Evolutionary conservation across 2,797 vertebrate species (phyloP).

Genomic region (Eleutherodactylus coqui): DNA sequence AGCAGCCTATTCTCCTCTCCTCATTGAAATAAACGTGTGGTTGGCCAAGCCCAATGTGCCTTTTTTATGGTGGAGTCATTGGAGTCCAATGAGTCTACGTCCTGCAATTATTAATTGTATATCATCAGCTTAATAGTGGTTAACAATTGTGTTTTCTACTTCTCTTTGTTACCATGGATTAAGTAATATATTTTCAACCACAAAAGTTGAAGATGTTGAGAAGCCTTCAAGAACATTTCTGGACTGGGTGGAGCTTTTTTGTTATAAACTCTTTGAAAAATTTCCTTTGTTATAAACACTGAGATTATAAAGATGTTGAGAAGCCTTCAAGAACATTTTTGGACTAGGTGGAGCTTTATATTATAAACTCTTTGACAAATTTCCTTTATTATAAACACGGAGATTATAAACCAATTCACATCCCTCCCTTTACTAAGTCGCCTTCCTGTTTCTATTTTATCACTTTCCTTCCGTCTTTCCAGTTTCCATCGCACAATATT

Average conservation of each 20-base stretch:
- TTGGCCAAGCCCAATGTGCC: neutral
- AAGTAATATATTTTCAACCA: neutral
- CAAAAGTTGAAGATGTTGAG: neutral
- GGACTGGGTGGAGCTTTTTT: neutral
- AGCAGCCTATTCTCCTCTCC: too few species aligned
- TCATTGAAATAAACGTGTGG: neutral
- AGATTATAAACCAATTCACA: constrained; percentile 6
- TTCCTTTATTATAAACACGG: neutral
- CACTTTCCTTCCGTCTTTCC: constrained; percentile 6
- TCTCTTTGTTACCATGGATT: neutral
- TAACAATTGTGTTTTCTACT: neutral
- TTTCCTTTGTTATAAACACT: neutral
- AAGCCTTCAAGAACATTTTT: neutral
- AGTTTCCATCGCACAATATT: constrained; percentile 10
- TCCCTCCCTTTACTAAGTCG: neutral
- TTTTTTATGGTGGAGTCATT: neutral
- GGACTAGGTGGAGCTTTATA: neutral
- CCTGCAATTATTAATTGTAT: neutral
- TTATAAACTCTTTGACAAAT: neutral
- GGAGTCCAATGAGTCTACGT: neutral
- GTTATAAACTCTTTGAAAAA: neutral
- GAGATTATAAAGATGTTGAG: constrained; percentile 22
- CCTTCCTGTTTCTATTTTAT: constrained; percentile 14
- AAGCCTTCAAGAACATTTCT: neutral
- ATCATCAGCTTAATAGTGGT: neutral